A percentile compares a stretch with the other conserved stretches of the same genome.
phyloP scores from a whole-genome alignment of 2,888 invertebrate genomes.

The Habroteleia sp. region DNA sequence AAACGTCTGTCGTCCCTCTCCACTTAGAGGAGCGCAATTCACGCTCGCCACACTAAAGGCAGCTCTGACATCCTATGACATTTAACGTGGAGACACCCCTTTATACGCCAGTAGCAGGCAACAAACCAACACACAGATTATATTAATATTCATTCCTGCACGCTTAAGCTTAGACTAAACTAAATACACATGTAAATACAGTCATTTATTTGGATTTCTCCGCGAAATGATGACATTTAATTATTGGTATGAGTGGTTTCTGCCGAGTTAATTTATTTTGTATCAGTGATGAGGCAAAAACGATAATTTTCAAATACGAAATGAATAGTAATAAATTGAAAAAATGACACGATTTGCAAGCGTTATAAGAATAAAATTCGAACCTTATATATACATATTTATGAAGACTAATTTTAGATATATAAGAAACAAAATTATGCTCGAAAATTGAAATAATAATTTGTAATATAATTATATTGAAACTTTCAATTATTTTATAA shows the following conservation, averaged over 20 bases:
- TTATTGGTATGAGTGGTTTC: slow-evolving; percentile 31
- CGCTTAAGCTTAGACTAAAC: slow-evolving; percentile 11
- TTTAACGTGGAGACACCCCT: slow-evolving; percentile 40
- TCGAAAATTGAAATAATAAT: no score
- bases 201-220: slow-evolving; percentile 40
- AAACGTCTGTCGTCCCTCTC: slow-evolving; percentile 32
- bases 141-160: slow-evolving; percentile 43
- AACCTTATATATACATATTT: no score
- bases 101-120: slow-evolving; percentile 43
- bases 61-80: slow-evolving; percentile 49
- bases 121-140: slow-evolving; percentile 45
- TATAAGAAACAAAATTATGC: no score
- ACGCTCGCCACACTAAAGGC: slow-evolving; percentile 52
- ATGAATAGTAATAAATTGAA: no score
- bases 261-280: no score
- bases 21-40: slow-evolving; percentile 44
- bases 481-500: no score
- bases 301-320: background rate
- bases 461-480: no score
- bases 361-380: no score
- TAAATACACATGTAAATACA: slow-evolving; percentile 33
- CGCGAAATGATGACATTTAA: slow-evolving; percentile 27
- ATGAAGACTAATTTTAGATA: no score
- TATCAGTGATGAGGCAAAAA: no score
- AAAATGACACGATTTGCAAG: no score